Base-by-base conservation (phyloP, 1,140 invertebrate species). In the Diorhabda carinulata region DNA sequence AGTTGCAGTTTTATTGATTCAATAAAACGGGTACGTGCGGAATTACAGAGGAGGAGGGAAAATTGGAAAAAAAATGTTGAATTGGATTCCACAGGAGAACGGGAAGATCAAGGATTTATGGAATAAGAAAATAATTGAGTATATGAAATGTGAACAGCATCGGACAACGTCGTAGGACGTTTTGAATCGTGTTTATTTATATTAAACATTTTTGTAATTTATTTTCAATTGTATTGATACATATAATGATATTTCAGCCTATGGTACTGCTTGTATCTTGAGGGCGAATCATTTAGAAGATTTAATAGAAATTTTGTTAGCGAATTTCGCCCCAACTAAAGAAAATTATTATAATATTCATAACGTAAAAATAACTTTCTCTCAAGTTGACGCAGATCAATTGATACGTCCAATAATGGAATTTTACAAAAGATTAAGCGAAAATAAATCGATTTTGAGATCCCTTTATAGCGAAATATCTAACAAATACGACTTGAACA, bases 231-330 rank as follows among this genome's bases (percentile, higher is more conserved):
- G 25, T 25, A 25, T 25, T 25, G 25, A 25, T 25, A 25, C 25
- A 25, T 25, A 25, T 25, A 25, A 25, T 25, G 25, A 25, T 25
- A 25, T 45, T 70, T 25, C 52, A 74, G 75, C 59, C 62, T 76
- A 74, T 67, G 79, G 79, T 25, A 78, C 73, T 5, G 76, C 79
- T 41, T 78, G 78, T 57, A 61, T 76, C 3, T 41, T 79, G 5
- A 69, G 78, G 8, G 42, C 76, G 2, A 9, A 67, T 9, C 64
- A 64, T 6, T 43, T 78, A 3, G 72, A 78, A 5, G 75, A 76
- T 44, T 57, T 81, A 41, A 63, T 70, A 4, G 68, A 73, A 9
- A 57, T 64, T 3, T 69, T 80, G 4, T 69, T 73, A 58, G 68
- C 69, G 2, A 81, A 81, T 65, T 64, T 80, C 3, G 71, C 67